A percentile compares a stretch with the other conserved stretches of the same genome.
Conservation (phyloP, 1,140 invertebrate species). For the Ganaspis sp. region DNA sequence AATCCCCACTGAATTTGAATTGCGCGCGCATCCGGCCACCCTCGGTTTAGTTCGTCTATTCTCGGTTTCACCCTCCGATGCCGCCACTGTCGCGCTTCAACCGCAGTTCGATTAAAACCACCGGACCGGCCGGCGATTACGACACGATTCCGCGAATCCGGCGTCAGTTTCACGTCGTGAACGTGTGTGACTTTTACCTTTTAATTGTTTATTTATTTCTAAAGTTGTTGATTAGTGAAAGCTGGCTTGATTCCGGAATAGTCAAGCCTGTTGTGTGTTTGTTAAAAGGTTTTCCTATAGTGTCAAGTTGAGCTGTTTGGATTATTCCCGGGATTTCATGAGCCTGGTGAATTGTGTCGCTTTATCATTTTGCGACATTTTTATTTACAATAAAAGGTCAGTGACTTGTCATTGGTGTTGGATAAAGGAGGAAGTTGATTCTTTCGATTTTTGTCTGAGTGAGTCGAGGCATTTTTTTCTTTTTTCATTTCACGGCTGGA, state of each 20-base stretch:
- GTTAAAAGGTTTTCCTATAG: neutral
- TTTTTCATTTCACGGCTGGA: neutral
- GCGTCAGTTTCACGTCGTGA: neutral
- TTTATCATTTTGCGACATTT: neutral
- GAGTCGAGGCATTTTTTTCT: neutral
- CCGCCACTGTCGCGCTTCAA: slow-evolving; percentile 17
- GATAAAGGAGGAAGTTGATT: neutral
- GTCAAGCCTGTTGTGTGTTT: neutral
- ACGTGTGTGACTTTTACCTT: neutral
- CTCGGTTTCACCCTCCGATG: neutral
- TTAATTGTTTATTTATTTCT: neutral
- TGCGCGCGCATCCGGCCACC: slow-evolving; percentile 4
- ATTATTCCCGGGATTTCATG: slow-evolving; percentile 21
- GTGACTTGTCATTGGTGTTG: neutral
- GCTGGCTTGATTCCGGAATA: too few species aligned
- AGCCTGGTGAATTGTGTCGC: slow-evolving; percentile 14
- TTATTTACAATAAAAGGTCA: neutral
- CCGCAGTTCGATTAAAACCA: slow-evolving; percentile 28
- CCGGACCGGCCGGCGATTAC: slow-evolving; percentile 17
- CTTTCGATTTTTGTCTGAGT: neutral
- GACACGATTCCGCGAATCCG: neutral
- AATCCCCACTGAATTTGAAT: neutral
- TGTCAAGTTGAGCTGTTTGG: neutral
- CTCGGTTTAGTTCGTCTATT: neutral
- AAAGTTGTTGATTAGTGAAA: neutral